These are phyloP conservation scores for Centrocercus urophasianus DNA, from an alignment of 2,113 vertebrate species.

Conservation along the genomic window DNA sequence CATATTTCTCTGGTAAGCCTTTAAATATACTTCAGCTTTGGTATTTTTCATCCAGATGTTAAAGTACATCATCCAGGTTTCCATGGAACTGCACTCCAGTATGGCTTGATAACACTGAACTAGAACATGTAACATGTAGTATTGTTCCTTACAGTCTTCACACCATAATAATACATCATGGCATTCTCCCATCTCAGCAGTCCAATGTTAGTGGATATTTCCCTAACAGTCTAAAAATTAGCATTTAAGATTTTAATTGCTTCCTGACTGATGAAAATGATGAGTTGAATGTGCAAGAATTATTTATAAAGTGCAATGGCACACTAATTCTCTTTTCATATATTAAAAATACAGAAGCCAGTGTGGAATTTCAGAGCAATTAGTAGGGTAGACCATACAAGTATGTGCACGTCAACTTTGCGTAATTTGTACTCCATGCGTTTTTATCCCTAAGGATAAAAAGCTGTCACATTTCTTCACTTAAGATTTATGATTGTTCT, in stretches of 20 bases:
- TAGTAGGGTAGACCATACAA: constrained; percentile 29
- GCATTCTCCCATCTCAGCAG: not conserved
- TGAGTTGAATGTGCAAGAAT: constrained; percentile 59
- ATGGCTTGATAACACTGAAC: not conserved
- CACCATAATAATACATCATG: constrained; percentile 11
- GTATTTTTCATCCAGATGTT: not conserved
- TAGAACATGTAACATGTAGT: not conserved
- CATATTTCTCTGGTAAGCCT: not conserved
- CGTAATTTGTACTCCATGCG: not conserved
- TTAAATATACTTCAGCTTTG: not conserved
- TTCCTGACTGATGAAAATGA: constrained; percentile 58
- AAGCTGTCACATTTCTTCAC: not conserved
- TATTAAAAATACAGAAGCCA: constrained; percentile 53
- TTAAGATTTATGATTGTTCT: not conserved
- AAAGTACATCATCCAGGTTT: not conserved
- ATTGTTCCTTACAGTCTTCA: not conserved
- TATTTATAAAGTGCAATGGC: constrained; percentile 66
- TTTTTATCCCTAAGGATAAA: not conserved
- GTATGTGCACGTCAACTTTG: not conserved
- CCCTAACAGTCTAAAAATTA: constrained; percentile 63
- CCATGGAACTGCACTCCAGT: not conserved
- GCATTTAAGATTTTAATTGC: constrained; percentile 70
- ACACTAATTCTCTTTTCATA: constrained; percentile 44
- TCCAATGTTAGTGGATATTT: constrained; percentile 47
- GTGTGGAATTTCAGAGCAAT: constrained; percentile 44